Percentiles rank a stretch among this genome's conserved stretches.
phyloP scores from a whole-genome alignment of 2,888 invertebrate species.

The Rhorus exstirpatorius region DNA sequence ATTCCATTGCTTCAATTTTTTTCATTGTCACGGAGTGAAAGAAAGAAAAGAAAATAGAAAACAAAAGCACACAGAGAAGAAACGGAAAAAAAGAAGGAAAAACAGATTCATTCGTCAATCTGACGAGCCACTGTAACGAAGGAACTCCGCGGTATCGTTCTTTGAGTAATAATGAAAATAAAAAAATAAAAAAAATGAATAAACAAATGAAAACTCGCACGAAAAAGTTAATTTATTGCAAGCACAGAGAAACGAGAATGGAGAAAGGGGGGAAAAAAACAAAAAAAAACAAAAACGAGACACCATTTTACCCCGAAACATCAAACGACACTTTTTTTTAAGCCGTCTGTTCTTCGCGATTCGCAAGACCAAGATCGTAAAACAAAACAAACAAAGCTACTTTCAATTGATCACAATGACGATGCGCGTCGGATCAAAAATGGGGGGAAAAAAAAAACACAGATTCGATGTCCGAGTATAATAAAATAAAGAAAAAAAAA shows the following conservation, averaged over 20 bases:
- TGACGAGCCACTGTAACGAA: slow-evolving; percentile 75
- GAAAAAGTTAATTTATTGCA: slow-evolving; percentile 77
- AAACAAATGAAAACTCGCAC: slow-evolving; percentile 75
- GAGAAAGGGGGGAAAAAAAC: slow-evolving; percentile 20
- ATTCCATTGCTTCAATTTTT: slow-evolving; percentile 83
- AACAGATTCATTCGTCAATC: slow-evolving; percentile 72
- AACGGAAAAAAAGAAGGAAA: too few species aligned
- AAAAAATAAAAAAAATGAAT: too few species aligned
- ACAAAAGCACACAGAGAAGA: slow-evolving; percentile 58
- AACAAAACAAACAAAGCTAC: too few species aligned
- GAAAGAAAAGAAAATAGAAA: slow-evolving; percentile 38
- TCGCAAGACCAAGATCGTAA: slow-evolving; percentile 68
- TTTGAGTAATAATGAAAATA: too few species aligned
- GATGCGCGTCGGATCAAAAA: too few species aligned
- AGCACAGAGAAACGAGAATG: slow-evolving; percentile 32
- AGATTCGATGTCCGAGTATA: neutral
- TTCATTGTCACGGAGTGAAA: slow-evolving; percentile 67
- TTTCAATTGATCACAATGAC: neutral
- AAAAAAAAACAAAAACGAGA: neutral
- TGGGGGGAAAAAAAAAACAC: neutral
- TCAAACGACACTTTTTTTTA: slow-evolving; percentile 28
- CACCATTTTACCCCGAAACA: too few species aligned
- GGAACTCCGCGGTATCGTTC: slow-evolving; percentile 74
- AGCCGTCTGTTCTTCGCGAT: slow-evolving; percentile 31
- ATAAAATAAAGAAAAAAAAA: neutral